phyloP scores from a whole-genome alignment of 1,140 invertebrate species.

The Aphaenogaster floridana region DNA sequence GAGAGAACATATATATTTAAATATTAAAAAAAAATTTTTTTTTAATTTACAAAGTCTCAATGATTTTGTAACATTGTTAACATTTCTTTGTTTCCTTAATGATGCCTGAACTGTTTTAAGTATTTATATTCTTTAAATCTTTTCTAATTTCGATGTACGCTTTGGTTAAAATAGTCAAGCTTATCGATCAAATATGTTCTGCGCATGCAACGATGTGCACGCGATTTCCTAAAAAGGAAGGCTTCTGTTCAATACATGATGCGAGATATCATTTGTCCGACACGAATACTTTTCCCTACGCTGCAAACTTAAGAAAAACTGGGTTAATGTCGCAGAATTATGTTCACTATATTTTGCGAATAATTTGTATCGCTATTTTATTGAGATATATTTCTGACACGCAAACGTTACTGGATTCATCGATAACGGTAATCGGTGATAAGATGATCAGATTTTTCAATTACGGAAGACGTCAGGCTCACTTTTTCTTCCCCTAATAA shows the following conservation, averaged over 20 bases:
- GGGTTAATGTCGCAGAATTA: constrained; percentile 38
- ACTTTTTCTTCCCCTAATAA: neutral
- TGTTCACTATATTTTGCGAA: neutral
- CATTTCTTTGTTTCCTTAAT: neutral
- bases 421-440: constrained; percentile 16
- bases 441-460: neutral
- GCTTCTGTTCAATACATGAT: neutral
- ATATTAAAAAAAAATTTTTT: neutral
- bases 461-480: neutral
- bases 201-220: constrained; percentile 26
- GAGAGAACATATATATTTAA: neutral
- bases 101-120: neutral
- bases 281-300: constrained; percentile 11
- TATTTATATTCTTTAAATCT: neutral
- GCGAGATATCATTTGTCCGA: neutral
- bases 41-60: neutral
- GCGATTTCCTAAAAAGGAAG: constrained; percentile 9
- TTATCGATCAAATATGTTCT: constrained; percentile 32
- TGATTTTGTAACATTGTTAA: neutral
- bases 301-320: constrained; percentile 6
- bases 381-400: constrained; percentile 7
- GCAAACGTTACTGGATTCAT: constrained; percentile 24
- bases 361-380: constrained; percentile 11
- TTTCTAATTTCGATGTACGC: constrained; percentile 16
- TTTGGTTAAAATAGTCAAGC: constrained; percentile 7